Percentiles rank a stretch among this genome's conserved stretches.
phyloP scores from a whole-genome alignment of 2,797 vertebrate genomes.

The Propithecus deckenii region DNA sequence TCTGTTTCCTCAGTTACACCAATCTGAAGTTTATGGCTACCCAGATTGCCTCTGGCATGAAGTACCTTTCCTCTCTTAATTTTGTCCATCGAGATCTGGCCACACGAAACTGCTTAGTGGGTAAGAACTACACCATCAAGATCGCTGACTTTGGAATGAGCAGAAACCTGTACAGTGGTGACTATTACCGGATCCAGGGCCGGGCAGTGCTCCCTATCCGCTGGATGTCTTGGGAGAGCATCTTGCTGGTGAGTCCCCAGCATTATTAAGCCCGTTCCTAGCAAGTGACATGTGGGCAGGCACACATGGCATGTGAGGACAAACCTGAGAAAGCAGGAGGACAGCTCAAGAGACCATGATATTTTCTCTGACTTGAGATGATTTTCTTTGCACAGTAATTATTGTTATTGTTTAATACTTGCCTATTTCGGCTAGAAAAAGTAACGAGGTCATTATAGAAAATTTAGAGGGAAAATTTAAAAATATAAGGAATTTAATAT shows the following conservation, averaged over 20 bases:
- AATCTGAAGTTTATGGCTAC: conserved; percentile 95
- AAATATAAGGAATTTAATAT: background rate
- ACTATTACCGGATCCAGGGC: conserved; percentile 99
- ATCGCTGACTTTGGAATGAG: conserved; percentile 99
- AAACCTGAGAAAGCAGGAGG: background rate
- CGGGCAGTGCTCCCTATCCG: conserved; percentile 97
- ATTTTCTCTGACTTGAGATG: background rate
- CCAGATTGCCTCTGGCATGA: conserved; percentile 99
- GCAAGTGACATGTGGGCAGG: background rate
- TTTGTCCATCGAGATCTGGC: conserved; percentile 98
- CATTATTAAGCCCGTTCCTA: background rate
- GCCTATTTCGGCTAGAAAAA: background rate
- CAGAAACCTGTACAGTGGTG: conserved; percentile 97
- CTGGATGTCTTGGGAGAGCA: conserved; percentile 99
- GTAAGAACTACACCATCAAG: conserved; percentile 98
- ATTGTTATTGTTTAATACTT: background rate
- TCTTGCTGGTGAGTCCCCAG: conserved; percentile 90
- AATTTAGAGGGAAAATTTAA: background rate
- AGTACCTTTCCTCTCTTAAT: conserved; percentile 97
- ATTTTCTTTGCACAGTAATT: background rate
- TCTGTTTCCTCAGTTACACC: conserved; percentile 84
- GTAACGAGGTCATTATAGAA: background rate
- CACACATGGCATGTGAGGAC: rapidly evolving
- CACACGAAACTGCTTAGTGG: conserved; percentile 97
- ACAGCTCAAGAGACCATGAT: background rate